phyloP scores from a whole-genome alignment of 1,140 invertebrate species.

The Habropoda laboriosa region DNA sequence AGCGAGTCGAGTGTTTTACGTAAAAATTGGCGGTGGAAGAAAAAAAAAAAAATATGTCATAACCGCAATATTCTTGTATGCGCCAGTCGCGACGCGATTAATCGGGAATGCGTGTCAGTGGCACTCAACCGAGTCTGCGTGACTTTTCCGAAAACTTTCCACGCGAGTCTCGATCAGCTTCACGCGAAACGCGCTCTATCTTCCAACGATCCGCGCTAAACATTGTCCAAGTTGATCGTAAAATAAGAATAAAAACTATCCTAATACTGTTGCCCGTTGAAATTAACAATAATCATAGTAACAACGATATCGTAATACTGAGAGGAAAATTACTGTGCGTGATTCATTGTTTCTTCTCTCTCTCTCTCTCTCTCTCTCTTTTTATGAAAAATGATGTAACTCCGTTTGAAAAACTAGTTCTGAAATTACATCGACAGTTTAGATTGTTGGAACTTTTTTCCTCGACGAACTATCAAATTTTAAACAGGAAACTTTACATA shows the following conservation, averaged over 20 bases:
- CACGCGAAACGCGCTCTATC: too few relatives aligned
- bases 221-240: background rate
- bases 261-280: too few relatives aligned
- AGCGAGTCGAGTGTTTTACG: background rate
- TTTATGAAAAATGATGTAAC: background rate
- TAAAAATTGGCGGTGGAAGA: conserved; percentile 9
- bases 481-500: too few relatives aligned
- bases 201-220: background rate
- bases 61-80: conserved; percentile 27
- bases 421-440: too few relatives aligned
- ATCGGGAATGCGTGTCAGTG: conserved; percentile 48
- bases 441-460: too few relatives aligned
- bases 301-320: background rate
- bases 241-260: background rate
- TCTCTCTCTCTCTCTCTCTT: background rate
- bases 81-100: conserved; percentile 40
- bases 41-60: conserved; percentile 2
- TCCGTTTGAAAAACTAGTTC: too few relatives aligned
- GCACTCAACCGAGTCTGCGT: conserved; percentile 15
- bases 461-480: too few relatives aligned
- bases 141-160: background rate
- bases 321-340: background rate
- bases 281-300: background rate
- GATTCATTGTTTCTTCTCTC: too few relatives aligned
- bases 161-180: background rate